A percentile compares a stretch with the other conserved stretches of the same genome.
Evolutionary conservation across 2,113 vertebrate genomes (phyloP).

Genomic region (Muntiacus reevesi): DNA sequence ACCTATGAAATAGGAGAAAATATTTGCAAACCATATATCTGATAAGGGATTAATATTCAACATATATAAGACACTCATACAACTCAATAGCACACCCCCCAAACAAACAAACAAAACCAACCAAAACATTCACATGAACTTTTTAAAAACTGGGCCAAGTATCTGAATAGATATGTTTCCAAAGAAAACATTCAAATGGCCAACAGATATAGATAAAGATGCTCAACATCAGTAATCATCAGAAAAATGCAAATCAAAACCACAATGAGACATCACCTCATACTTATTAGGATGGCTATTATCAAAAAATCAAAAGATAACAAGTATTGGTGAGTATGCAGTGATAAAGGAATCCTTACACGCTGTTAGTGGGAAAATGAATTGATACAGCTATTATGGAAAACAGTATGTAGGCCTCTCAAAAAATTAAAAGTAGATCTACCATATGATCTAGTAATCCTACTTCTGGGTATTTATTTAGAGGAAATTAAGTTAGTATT

Average conservation of each 20-base stretch:
- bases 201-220: background rate
- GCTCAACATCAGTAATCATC: background rate
- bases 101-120: background rate
- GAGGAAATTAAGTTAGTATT: background rate
- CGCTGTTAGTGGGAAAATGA: background rate
- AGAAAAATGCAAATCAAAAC: background rate
- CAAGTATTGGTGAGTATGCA: background rate
- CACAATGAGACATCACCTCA: background rate
- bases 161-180: background rate
- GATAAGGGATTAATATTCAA: background rate
- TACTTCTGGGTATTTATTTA: background rate
- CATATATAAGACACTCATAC: background rate
- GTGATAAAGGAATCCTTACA: background rate
- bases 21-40: background rate
- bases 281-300: background rate
- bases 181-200: background rate
- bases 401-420: background rate
- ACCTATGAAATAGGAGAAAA: background rate
- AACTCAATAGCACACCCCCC: background rate
- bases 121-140: background rate
- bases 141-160: background rate
- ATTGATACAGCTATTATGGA: background rate
- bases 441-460: background rate
- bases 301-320: background rate
- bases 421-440: background rate